phyloP scores from a whole-genome alignment of 1,140 invertebrate species.

The Drosophila auraria region DNA sequence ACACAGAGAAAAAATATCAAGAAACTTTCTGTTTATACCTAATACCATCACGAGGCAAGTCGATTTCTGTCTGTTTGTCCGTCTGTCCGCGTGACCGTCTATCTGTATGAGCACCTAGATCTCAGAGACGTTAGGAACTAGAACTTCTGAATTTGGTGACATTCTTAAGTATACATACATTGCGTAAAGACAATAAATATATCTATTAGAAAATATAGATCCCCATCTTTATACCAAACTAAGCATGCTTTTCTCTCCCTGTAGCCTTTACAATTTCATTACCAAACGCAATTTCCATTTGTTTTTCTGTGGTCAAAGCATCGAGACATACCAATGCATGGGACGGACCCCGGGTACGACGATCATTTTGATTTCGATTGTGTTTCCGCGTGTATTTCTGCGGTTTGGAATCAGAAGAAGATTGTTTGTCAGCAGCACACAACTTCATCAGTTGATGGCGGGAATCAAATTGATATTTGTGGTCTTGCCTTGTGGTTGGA shows the following conservation, averaged over 20 bases:
- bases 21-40: neutral
- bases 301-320: slow-evolving; percentile 65
- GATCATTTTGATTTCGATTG: slow-evolving; percentile 63
- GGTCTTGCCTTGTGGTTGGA: slow-evolving; percentile 54
- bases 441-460: slow-evolving; percentile 46
- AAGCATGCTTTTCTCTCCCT: slow-evolving; percentile 16
- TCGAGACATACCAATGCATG: slow-evolving; percentile 5
- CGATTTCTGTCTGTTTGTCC: too few relatives aligned
- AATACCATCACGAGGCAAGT: too few relatives aligned
- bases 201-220: too few relatives aligned
- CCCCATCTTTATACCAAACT: neutral
- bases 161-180: too few relatives aligned
- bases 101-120: too few relatives aligned
- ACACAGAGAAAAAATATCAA: slow-evolving; percentile 5
- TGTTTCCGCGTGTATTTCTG: slow-evolving; percentile 45
- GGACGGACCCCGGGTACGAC: slow-evolving; percentile 20
- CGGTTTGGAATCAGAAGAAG: slow-evolving; percentile 26
- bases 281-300: slow-evolving; percentile 61
- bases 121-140: too few relatives aligned
- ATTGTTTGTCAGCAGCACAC: slow-evolving; percentile 31
- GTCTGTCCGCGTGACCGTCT: too few relatives aligned
- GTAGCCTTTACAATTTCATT: slow-evolving; percentile 64
- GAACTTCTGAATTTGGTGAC: too few relatives aligned
- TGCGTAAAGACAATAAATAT: too few relatives aligned
- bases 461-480: slow-evolving; percentile 82